These are phyloP conservation scores for Tenualosa thibaudeaui DNA, from an alignment of 2,797 vertebrate species.

Conservation along the genomic window DNA sequence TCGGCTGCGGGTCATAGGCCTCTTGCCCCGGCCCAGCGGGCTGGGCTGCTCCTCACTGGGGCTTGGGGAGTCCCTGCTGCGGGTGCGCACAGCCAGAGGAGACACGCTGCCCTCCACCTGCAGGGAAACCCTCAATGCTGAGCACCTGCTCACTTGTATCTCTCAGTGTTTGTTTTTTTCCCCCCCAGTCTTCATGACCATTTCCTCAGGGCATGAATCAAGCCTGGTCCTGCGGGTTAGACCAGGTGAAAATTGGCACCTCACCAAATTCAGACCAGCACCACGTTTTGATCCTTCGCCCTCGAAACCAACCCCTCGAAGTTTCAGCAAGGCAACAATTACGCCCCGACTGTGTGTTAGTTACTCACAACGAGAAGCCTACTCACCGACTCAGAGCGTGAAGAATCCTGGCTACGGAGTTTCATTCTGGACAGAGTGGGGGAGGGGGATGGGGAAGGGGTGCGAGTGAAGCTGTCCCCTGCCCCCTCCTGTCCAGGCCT, in stretches of 20 bases:
- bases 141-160: background rate
- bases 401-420: slow-evolving; percentile 86
- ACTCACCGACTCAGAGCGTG: slow-evolving; percentile 56
- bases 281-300: background rate
- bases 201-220: background rate
- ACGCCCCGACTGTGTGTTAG: background rate
- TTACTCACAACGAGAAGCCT: background rate
- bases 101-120: slow-evolving; percentile 78
- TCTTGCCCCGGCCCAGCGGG: slow-evolving; percentile 76
- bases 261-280: background rate
- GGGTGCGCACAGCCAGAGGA: slow-evolving; percentile 66
- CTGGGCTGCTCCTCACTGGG: slow-evolving; percentile 80
- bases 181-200: background rate
- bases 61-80: slow-evolving; percentile 81
- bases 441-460: slow-evolving; percentile 50
- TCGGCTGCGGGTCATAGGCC: slow-evolving; percentile 83
- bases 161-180: background rate
- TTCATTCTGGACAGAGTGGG: slow-evolving; percentile 82
- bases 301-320: background rate
- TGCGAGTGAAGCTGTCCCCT: background rate
- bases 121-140: background rate
- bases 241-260: background rate
- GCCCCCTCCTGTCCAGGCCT: background rate
- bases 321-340: background rate
- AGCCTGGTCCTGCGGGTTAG: background rate